Evolutionary conservation across 2,113 vertebrate species (phyloP).

Genomic region (Tenrec ecaudatus): DNA sequence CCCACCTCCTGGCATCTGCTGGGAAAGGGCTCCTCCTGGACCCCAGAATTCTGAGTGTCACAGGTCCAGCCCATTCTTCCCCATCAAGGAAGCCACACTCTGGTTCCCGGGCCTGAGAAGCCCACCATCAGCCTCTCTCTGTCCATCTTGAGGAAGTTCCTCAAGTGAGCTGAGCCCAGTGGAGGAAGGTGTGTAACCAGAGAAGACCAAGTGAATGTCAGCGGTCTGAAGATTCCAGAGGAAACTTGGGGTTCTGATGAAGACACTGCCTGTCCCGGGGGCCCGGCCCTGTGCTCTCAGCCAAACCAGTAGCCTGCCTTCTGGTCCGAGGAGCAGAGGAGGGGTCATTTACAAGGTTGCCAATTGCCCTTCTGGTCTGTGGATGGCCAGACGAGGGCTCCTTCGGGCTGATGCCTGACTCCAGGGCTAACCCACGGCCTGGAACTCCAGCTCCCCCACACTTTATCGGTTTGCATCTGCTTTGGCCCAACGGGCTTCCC

Average conservation of each 20-base stretch:
- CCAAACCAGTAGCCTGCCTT: neutral
- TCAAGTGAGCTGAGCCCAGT: neutral
- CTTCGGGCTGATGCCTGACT: neutral
- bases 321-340: neutral
- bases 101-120: neutral
- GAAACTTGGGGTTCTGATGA: constrained; percentile 6
- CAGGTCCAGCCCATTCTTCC: no score
- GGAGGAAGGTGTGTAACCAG: neutral
- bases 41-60: neutral
- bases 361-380: neutral
- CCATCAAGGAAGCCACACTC: neutral
- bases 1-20: neutral
- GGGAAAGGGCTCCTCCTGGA: neutral
- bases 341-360: neutral
- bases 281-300: neutral
- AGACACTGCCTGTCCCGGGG: neutral
- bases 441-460: neutral
- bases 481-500: neutral
- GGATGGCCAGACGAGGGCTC: no score
- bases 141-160: neutral
- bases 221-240: neutral
- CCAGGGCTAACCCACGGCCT: neutral
- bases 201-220: neutral
- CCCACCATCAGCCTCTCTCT: neutral
- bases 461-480: neutral